A percentile compares a stretch with the other conserved stretches of the same genome.
phyloP scores from a whole-genome alignment of 2,113 vertebrate genomes.

The Mus pahari region DNA sequence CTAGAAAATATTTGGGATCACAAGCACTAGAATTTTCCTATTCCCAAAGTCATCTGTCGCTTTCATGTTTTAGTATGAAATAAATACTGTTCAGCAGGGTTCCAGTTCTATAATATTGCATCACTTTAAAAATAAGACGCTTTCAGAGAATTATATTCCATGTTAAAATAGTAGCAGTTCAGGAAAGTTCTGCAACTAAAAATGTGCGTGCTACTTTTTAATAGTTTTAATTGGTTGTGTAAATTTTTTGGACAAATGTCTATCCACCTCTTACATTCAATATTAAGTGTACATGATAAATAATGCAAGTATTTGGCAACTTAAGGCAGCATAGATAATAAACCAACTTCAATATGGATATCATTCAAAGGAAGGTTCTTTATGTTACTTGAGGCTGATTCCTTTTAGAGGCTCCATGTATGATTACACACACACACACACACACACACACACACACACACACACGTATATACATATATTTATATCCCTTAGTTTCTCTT shows the following conservation, averaged over 20 bases:
- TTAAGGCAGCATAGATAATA: slow-evolving; percentile 3
- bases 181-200: neutral
- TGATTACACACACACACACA: neutral
- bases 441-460: no score
- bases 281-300: neutral
- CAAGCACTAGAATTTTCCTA: neutral
- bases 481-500: neutral
- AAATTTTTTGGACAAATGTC: neutral
- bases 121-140: neutral
- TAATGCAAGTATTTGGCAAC: neutral
- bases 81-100: neutral
- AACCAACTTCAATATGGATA: neutral
- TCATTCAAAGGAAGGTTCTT: neutral
- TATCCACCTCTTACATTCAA: neutral
- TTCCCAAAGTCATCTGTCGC: neutral
- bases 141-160: neutral
- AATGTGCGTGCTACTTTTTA: neutral
- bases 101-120: neutral
- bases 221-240: neutral
- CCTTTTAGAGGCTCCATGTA: neutral
- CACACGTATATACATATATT: neutral
- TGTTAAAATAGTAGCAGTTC: neutral
- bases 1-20: slow-evolving; percentile 1
- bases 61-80: neutral
- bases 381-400: neutral